Percentiles rank a stretch among this genome's conserved stretches.
Evolutionary conservation across 2,113 vertebrate genomes (phyloP).

Genomic region (Anseranas semipalmata): DNA sequence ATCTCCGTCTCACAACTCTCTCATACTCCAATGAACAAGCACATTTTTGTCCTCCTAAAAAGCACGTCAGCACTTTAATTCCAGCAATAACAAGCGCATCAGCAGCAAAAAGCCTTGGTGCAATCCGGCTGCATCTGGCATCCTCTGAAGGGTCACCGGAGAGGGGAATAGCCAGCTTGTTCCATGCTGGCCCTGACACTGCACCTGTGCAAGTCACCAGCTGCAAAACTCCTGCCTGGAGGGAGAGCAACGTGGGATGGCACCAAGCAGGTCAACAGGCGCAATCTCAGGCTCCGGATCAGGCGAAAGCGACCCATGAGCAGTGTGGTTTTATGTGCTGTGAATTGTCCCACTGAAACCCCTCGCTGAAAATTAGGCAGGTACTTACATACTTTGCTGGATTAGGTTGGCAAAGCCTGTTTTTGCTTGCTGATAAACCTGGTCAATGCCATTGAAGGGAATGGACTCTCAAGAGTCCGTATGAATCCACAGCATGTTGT

Average conservation of each 20-base stretch:
- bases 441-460: background rate
- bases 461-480: background rate
- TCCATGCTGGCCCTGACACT: background rate
- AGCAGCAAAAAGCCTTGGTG: background rate
- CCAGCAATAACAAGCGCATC: background rate
- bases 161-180: background rate
- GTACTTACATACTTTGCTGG: background rate
- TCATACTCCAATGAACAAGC: background rate
- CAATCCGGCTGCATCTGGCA: background rate
- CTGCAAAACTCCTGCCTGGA: background rate
- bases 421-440: background rate
- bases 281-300: fast-evolving
- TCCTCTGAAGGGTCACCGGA: background rate
- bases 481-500: background rate
- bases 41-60: background rate
- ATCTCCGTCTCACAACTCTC: background rate
- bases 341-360: background rate
- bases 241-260: background rate
- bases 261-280: background rate
- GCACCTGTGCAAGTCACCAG: background rate
- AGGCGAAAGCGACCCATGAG: fast-evolving
- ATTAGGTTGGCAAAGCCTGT: background rate
- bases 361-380: background rate
- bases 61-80: background rate
- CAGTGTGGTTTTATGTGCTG: background rate